Percentiles rank a stretch among this genome's conserved stretches.
Conservation (phyloP, 2,888 invertebrate genomes). For the Rhingia campestris region DNA sequence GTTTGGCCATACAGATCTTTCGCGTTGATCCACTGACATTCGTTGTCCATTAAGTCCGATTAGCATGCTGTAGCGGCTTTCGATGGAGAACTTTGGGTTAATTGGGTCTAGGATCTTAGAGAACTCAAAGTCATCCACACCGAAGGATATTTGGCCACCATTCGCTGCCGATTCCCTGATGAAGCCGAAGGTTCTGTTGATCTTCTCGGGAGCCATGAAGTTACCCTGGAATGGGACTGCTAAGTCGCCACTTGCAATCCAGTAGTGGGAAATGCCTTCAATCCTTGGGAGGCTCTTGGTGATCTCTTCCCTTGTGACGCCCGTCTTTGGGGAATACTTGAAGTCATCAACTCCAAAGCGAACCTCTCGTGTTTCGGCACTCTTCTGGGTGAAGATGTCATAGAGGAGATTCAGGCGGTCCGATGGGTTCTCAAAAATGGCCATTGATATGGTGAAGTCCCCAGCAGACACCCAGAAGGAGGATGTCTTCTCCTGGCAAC, state of each 20-base stretch:
- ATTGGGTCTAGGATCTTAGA: conserved; percentile 77
- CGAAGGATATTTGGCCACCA: conserved; percentile 76
- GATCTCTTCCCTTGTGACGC: conserved; percentile 47
- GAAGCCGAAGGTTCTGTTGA: conserved; percentile 78
- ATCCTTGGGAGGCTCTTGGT: conserved; percentile 74
- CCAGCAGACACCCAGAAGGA: conserved; percentile 79
- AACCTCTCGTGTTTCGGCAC: conserved; percentile 77
- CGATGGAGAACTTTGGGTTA: conserved; percentile 75
- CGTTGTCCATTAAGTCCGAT: conserved; percentile 78
- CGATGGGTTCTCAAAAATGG: conserved; percentile 75
- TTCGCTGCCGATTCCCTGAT: conserved; percentile 74
- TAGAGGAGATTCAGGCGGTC: conserved; percentile 78
- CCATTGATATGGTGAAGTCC: conserved; percentile 77
- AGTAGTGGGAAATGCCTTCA: conserved; percentile 79
- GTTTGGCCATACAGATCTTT: conserved; percentile 78
- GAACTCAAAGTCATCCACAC: conserved; percentile 80
- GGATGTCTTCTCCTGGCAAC: conserved; percentile 6
- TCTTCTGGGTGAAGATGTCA: conserved; percentile 80
- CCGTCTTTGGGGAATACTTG: conserved; percentile 75
- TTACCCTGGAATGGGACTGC: conserved; percentile 80
- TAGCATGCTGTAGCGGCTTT: conserved; percentile 80
- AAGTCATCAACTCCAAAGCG: conserved; percentile 80
- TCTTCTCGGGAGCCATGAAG: conserved; percentile 76
- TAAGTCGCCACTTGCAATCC: conserved; percentile 80
- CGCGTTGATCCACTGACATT: conserved; percentile 77